Base-by-base conservation (phyloP, 2,888 invertebrate species). In the Kuschelorhynchus macadamiae region DNA sequence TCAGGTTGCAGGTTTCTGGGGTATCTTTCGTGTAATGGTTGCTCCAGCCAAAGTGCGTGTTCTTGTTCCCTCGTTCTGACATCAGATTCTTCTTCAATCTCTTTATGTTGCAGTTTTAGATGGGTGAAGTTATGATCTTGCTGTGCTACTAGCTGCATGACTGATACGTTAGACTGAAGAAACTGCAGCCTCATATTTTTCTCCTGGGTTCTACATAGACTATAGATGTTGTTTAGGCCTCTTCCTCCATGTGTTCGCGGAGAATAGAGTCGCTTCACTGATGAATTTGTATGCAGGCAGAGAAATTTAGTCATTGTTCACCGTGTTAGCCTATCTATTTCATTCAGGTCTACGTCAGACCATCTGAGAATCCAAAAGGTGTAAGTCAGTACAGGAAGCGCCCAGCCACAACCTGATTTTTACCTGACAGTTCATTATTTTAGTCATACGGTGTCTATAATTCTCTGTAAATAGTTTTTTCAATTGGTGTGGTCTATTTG, bases 401-500 rank as follows among this genome's bases (percentile, higher is more conserved):
- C 36, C 36, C 36, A n/a, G n/a, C n/a, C n/a, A 25, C 7, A 7
- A 25, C 4, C 7, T 25, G 25, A 25, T 25, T 3, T 3, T 7
- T 3, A 7, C 7, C 4, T 25, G 25, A 25, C 7, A n/a, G 25
- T 25, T 25, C 25, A 25, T 25, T 3, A 25, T 25, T 25, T 25
- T 25, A 25, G 25, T 25, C 7, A 25, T 7, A 3, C 25, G 3
- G 25, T 25, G 25, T 5, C 3, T 46, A 46, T 46, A 46, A 9
- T 46, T 46, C 21, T 46, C 46, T 46, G 18, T 46, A 46, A 46
- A 46, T 17, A 17, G 4, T 20, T 17, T 17, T 2, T 46, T 46
- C 17, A 46, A 16, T 17, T 46, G 46, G 46, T 46, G 46, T 46
- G 46, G 14, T 46, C 46, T 46, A 46, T 46, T 12, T 46, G 4